Evolutionary conservation across 2,888 invertebrate genomes (phyloP), one percentile per base, ranked within the genome.

Genomic region (Drosophila mimetica): DNA sequence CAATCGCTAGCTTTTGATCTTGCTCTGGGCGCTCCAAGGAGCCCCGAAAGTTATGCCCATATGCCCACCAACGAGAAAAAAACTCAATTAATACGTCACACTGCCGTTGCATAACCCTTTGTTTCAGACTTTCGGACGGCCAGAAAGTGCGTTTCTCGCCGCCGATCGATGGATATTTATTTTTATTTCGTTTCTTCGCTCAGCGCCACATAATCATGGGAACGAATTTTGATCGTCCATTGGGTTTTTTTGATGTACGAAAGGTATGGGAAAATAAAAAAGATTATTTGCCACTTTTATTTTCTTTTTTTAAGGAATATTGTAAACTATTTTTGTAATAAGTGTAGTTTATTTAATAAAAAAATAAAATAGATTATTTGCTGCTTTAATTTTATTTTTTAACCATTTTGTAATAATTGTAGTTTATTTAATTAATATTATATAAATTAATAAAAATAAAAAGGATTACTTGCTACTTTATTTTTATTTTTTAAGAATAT

Each of bases 81-180:
- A 44, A 14, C 66, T 82, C 76, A 85, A 79, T 85, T 79, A 85
- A 79, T 79, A 81, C 86, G 86, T 85, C 83, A 80, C 74, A 71
- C 28, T 9, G 42, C 34, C 34, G 41, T 79, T 84, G 58, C 61
- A 67, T 59, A 80, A 77, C 53, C 32, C 52, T 46, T 64, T 64
- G 63, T 63, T 36, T 20, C 34, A n/a, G 42, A 42, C 42, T 25
- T 25, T 55, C 61, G 14, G 50, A 54, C 46, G 41, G 37, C 41
- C 55, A 44, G 55, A 70, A 70, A 58, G 71, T 50, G 70, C 58
- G 67, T 70, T 58, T 70, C 36, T 66, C 66, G 64, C 44, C 37
- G 34, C 42, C 66, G 16, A 63, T 63, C 63, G 50, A 63, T 65
- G 50, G 41, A n/a, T 34, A 41, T 47, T 50, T 39, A 9, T 16